Base-by-base conservation (phyloP, 2,888 invertebrate species). In the Eilema griseolum region DNA sequence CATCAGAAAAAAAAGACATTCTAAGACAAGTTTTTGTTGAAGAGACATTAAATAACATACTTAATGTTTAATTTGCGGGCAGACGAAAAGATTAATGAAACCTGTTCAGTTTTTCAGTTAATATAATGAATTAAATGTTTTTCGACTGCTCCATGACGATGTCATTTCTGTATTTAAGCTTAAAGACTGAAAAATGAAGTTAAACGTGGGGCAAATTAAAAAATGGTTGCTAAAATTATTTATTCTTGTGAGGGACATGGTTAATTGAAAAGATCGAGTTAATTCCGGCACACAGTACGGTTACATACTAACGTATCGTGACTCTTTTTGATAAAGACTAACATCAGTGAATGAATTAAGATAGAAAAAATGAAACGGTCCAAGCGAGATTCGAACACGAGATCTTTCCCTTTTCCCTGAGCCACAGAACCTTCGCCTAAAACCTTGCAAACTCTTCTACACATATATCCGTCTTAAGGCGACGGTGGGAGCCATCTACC, bases 41-140 rank as follows among this genome's bases (percentile, higher is more conserved):
- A 66, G 37, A 57, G 24, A 26, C 20, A 12, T 59, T 46, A 61
- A 62, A 66, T 57, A 24, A 66, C 41, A 28, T 4, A 24, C 20
- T 63, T 62, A 20, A 61, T 66, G 61, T 70, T 66, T 61, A 56
- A 70, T 63, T 62, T 57, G 26, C 11, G 11, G 20, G 57, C 28
- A 11, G 26, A 14, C 20, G 20, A 16, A 62, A 46, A 60, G 28
- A 41, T 26, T 28, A 60, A n/a, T 52, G 14, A 23, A 41, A 56
- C 31, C n/a, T 59, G 24, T 52, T n/a, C 31, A 52, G 56, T 52
- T 33, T 56, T 61, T 56, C 23, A 16, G 24, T 67, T 69, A 41
- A 62, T 57, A 57, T 37, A 68, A 62, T 28, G 56, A 20, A 67
- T 20, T 26, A 68, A 33, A 41, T 20, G n/a, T 28, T 60, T 60